Percentiles rank a stretch among this genome's conserved stretches.
phyloP scores from a whole-genome alignment of 2,113 vertebrate species.

The Salminus brasiliensis region DNA sequence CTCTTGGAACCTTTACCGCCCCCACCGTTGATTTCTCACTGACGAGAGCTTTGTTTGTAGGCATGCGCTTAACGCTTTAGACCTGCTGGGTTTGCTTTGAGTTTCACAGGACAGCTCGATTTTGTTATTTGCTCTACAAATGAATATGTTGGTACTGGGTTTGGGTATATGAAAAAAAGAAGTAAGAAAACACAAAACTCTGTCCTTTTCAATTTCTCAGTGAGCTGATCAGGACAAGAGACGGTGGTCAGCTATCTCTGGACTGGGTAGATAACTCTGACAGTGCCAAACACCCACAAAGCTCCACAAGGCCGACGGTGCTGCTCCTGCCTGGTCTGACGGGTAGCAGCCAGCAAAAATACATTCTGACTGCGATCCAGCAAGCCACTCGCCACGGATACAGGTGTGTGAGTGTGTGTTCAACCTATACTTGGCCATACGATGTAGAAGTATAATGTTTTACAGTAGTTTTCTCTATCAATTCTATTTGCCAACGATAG shows the following conservation, averaged over 20 bases:
- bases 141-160: too few species aligned
- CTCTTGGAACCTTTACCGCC: too few species aligned
- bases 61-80: too few species aligned
- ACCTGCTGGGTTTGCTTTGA: too few species aligned
- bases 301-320: slow-evolving; percentile 74
- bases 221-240: slow-evolving; percentile 76
- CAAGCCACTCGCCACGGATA: slow-evolving; percentile 76
- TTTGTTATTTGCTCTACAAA: too few species aligned
- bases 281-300: slow-evolving; percentile 62
- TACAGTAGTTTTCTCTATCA: too few species aligned
- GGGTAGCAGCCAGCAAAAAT: slow-evolving; percentile 79
- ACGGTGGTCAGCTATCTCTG: slow-evolving; percentile 84
- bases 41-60: too few species aligned
- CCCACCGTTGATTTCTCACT: too few species aligned
- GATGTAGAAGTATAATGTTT: not conserved
- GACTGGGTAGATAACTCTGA: slow-evolving; percentile 77
- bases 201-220: slow-evolving; percentile 57
- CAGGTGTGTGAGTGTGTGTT: slow-evolving; percentile 66
- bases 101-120: too few species aligned
- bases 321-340: slow-evolving; percentile 84
- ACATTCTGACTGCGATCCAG: slow-evolving; percentile 73
- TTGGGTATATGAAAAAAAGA: too few species aligned
- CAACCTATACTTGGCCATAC: not conserved
- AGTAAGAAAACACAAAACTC: too few species aligned
- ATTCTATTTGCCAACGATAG: too few species aligned